Base-by-base conservation (phyloP, 2,797 vertebrate species). In the Poecilia velifera region DNA sequence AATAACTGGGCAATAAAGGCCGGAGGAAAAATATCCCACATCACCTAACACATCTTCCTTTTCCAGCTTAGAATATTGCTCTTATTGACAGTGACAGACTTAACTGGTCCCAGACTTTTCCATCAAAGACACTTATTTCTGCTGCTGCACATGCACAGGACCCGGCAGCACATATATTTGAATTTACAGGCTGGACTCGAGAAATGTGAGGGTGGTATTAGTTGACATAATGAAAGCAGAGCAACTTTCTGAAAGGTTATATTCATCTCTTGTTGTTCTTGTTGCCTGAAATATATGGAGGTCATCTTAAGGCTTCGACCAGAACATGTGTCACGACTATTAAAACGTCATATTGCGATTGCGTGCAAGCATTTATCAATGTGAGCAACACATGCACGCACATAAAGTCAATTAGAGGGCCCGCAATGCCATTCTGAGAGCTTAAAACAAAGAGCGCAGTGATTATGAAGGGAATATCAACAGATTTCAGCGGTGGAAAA, bases 401-500 rank as follows among this genome's bases (percentile, higher is more conserved):
- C 31, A 10, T 20, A 43, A 25, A 74, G 72, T 45, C 74, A 74
- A 55, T 76, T n/a, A 3, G 6, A 20, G 22, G 13, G 31, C 34
- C 49, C 36, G 0, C 36, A 45, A 68, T 62, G 55, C 20, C 68
- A 59, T 18, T 28, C 31, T 9, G 49, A 57, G 36, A 51, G 57
- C 39, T 55, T 68, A 14, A 53, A 74, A 77, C 41, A 45, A 55
- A 59, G 51, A 76, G 80, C 86, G 76, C 46, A 74, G 49, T 53
- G 47, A 77, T 76, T 45, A 73, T 77, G 68, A 82, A 62, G 66
- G 18, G 57, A 73, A 66, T 74, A 77, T 51, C 46, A 72, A 49
- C 53, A 49, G 78, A 73, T 55, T 85, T 78, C 64, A 66, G 74
- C 84, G 87, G 80, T 77, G 79, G 76, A 90, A 87, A 76, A 12